Conservation (phyloP, 2,113 vertebrate genomes). For the Panthera uncia region DNA sequence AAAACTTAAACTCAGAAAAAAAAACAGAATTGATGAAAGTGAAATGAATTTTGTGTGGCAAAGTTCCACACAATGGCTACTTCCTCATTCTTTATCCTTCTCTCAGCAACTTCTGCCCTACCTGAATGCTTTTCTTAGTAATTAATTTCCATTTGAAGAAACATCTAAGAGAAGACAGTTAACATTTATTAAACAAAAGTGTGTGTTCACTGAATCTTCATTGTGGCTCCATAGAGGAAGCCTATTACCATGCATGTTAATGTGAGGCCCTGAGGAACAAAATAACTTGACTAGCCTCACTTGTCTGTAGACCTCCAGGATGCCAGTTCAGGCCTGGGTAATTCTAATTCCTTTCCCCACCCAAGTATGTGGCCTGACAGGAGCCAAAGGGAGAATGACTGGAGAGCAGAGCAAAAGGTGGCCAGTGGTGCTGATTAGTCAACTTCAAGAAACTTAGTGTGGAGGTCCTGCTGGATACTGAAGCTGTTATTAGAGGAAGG, state of each 20-base stretch:
- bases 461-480: background rate
- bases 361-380: background rate
- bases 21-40: background rate
- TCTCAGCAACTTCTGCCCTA: background rate
- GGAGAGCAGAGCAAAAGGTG: background rate
- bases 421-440: background rate
- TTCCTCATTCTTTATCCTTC: background rate
- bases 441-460: background rate
- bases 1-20: background rate
- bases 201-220: background rate
- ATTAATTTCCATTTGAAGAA: slow-evolving; percentile 23
- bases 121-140: background rate
- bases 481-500: background rate
- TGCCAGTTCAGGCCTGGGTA: background rate
- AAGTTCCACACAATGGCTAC: background rate
- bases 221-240: background rate
- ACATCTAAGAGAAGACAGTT: background rate
- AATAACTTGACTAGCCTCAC: background rate
- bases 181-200: background rate
- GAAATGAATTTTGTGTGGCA: background rate
- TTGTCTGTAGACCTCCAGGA: background rate
- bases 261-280: background rate
- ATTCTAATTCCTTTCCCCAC: background rate
- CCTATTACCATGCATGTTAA: background rate
- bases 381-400: background rate